phyloP scores from a whole-genome alignment of 2,113 vertebrate genomes.

The Triplophysa dalaica region DNA sequence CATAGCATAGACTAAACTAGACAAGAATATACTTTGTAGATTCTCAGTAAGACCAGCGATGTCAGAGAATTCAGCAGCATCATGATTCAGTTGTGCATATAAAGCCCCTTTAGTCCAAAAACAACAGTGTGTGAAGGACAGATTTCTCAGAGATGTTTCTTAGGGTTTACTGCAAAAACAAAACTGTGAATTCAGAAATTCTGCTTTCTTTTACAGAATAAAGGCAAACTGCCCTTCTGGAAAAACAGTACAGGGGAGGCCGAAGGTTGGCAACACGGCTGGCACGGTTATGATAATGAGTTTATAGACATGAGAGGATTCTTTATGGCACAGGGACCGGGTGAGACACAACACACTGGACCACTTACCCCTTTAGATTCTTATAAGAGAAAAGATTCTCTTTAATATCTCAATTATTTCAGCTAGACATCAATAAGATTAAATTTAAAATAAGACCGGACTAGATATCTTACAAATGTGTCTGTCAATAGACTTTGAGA shows the following conservation, averaged over 20 bases:
- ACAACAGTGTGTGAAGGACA: conserved; percentile 3
- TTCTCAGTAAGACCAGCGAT: not conserved
- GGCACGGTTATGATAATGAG: conserved; percentile 96
- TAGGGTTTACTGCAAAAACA: not conserved
- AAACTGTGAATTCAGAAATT: conserved; percentile 3
- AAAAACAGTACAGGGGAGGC: conserved; percentile 78
- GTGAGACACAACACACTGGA: conserved; percentile 65
- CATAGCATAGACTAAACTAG: no score
- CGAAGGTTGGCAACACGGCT: conserved; percentile 87
- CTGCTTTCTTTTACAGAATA: conserved; percentile 73
- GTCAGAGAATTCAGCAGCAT: not conserved
- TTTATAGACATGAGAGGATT: conserved; percentile 90
- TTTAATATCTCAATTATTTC: no score
- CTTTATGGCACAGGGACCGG: conserved; percentile 89
- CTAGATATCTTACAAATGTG: no score
- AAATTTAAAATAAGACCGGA: no score
- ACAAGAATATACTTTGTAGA: not conserved
- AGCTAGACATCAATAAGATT: no score
- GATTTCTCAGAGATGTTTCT: not conserved
- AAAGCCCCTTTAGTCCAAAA: not conserved
- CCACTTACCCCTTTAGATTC: not conserved
- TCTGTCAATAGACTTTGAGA: no score
- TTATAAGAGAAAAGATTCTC: not conserved
- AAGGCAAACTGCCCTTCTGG: conserved; percentile 86
- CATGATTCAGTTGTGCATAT: conserved; percentile 24